Base-by-base conservation (phyloP, 2,797 vertebrate species). In the Arnoldichthys spilopterus region DNA sequence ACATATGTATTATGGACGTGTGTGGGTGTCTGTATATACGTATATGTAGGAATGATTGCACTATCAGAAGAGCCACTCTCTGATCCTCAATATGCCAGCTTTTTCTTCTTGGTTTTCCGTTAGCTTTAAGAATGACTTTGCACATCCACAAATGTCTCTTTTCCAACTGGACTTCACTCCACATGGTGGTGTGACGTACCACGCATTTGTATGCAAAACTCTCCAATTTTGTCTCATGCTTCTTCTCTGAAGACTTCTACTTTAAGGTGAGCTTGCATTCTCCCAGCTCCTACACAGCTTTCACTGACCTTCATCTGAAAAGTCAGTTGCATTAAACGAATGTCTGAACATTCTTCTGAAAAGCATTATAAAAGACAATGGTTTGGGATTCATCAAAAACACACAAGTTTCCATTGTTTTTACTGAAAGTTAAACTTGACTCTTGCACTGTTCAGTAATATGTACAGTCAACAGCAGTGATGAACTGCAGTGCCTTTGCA, bases 401-500 rank as follows among this genome's bases (percentile, higher is more conserved):
- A n/a, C n/a, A n/a, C n/a, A n/a, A n/a, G n/a, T n/a, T n/a, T n/a
- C n/a, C n/a, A n/a, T n/a, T n/a, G n/a, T n/a, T n/a, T n/a, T n/a
- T n/a, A n/a, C n/a, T 45, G 43, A 45, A 45, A 2, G 37, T 37
- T 37, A 37, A 5, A 45, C 43, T 45, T 45, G 43, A 45, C 43
- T 45, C 43, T 45, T 37, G 9, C 37, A n/a, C 43, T 76, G 20
- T 56, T 76, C 24, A 63, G 56, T 68, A 40, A 37, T 49, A n/a
- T 71, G 22, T 24, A 18, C 43, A 12, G 15, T n/a, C 30, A 68
- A 22, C 16, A 8, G 9, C 54, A n/a, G 11, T 0, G n/a, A 61
- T 22, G 32, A 72, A n/a, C 53, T 72, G 32, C 34, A 43, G 56
- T 72, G 59, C 49, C 76, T 77, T 72, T 59, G n/a, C n/a, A 9